Base-by-base conservation (phyloP, 2,113 vertebrate genomes). In the Redunca redunca region DNA sequence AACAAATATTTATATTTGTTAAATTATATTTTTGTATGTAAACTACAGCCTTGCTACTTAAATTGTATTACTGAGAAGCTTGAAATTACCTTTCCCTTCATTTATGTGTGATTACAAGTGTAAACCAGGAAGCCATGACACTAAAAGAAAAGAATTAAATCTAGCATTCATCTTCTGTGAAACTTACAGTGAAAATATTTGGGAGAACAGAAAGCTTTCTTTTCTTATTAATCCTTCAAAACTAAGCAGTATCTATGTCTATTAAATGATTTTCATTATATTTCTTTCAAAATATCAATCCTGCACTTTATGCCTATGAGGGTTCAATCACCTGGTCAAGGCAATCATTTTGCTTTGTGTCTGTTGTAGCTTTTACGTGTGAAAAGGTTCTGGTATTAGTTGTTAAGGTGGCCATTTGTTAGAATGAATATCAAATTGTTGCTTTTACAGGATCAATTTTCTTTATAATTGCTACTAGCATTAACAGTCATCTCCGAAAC, bases 401-500 rank as follows among this genome's bases (percentile, higher is more conserved):
- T 83, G 67, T n/a, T 17, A 28, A 93, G 88, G 40, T 58, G 46
- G 16, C 33, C 36, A 1, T 94, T 89, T 90, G 21, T 89, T 84
- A 30, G 10, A 91, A 86, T 88, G 43, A 91, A 71, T 82, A 80
- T 74, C 60, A 67, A 92, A 78, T 33, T 88, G 36, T 91, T 94
- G 25, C 48, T 92, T 90, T 85, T 78, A 77, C 28, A 71, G 50
- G 43, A 96, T 96, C 74, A 83, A 36, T 95, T 88, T 94, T 88
- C 64, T 83, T 67, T 85, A 74, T 90, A 95, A 97, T 96, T 97
- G 74, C 94, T 88, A 11, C 50, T 67, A 30, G 92, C 30, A 74
- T 94, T 91, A 94, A 83, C 21, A 83, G 25, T 91, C 36, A 60
- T 86, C 94, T 94, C 84, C 1, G 12, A 94, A 90, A 88, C 48